Evolutionary conservation across 1,140 invertebrate genomes (phyloP).

Genomic region (Venustaconcha ellipsiformis): DNA sequence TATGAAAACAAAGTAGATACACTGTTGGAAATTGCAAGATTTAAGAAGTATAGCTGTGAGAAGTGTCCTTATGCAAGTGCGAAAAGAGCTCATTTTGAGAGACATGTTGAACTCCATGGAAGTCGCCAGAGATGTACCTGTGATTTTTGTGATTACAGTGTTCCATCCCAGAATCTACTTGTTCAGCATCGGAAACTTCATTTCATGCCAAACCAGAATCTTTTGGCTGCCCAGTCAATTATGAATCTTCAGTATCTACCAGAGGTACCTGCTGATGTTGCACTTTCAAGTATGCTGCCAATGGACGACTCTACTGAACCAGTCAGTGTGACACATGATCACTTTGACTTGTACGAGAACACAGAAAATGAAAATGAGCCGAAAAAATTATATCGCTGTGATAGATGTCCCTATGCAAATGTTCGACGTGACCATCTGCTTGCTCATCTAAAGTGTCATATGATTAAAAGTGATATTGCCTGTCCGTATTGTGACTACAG

Average conservation of each 20-base stretch:
- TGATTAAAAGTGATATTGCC: conserved; percentile 74
- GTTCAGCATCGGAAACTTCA: conserved; percentile 65
- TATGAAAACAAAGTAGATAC: conserved; percentile 55
- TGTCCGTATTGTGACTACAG: conserved; percentile 89
- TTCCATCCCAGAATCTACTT: conserved; percentile 71
- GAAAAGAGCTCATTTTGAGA: conserved; percentile 86
- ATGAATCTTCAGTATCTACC: conserved; percentile 61
- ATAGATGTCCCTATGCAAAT: conserved; percentile 83
- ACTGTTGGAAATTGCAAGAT: conserved; percentile 58
- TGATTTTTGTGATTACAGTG: conserved; percentile 88
- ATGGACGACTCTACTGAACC: conserved; percentile 52
- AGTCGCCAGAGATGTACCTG: conserved; percentile 87
- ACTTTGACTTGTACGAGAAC: conserved; percentile 64
- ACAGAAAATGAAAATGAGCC: conserved; percentile 58
- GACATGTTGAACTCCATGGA: conserved; percentile 86
- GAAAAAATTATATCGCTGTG: conserved; percentile 74
- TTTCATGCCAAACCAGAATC: conserved; percentile 64
- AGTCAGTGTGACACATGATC: conserved; percentile 62
- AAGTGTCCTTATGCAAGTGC: conserved; percentile 91
- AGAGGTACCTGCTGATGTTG: conserved; percentile 65
- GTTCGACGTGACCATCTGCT: conserved; percentile 79
- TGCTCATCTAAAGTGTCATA: conserved; percentile 82
- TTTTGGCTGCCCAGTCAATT: conserved; percentile 63
- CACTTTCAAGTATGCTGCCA: conserved; percentile 57
- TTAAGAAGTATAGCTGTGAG: conserved; percentile 66